These are phyloP conservation scores for Drosophila melanosoma DNA, from an alignment of 2,888 invertebrate genomes.

Conservation along the genomic window DNA sequence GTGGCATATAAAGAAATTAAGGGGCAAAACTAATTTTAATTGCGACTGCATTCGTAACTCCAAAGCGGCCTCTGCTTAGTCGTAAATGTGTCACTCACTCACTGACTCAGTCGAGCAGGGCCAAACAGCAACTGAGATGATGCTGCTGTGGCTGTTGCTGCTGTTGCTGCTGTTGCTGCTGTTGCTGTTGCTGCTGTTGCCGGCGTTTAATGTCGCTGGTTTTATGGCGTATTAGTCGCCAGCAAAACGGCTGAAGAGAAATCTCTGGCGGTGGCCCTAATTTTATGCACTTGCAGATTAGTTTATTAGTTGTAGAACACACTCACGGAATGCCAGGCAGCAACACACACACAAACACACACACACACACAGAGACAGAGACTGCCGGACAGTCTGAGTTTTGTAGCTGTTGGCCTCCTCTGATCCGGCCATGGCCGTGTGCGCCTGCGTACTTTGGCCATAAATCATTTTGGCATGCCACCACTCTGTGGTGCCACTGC, in stretches of 20 bases:
- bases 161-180: background rate
- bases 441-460: slow-evolving; percentile 82
- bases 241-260: slow-evolving; percentile 41
- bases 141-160: slow-evolving; percentile 3
- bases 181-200: slow-evolving; percentile 19
- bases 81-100: slow-evolving; percentile 77
- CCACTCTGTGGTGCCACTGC: slow-evolving; percentile 42
- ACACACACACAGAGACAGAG: background rate
- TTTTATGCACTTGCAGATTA: slow-evolving; percentile 81
- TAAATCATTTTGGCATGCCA: slow-evolving; percentile 82
- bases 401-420: slow-evolving; percentile 23
- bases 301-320: slow-evolving; percentile 80
- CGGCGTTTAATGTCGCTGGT: slow-evolving; percentile 55
- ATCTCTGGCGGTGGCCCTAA: slow-evolving; percentile 75
- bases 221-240: slow-evolving; percentile 70
- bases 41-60: slow-evolving; percentile 55
- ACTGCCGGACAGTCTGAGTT: slow-evolving; percentile 12
- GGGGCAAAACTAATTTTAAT: slow-evolving; percentile 78
- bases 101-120: slow-evolving; percentile 23
- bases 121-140: slow-evolving; percentile 14
- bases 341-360: slow-evolving; percentile 5
- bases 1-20: slow-evolving; percentile 74
- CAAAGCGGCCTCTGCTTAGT: slow-evolving; percentile 47
- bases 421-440: slow-evolving; percentile 67
- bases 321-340: slow-evolving; percentile 65